phyloP scores from a whole-genome alignment of 1,140 invertebrate genomes.

The Arctopsyche grandis region DNA sequence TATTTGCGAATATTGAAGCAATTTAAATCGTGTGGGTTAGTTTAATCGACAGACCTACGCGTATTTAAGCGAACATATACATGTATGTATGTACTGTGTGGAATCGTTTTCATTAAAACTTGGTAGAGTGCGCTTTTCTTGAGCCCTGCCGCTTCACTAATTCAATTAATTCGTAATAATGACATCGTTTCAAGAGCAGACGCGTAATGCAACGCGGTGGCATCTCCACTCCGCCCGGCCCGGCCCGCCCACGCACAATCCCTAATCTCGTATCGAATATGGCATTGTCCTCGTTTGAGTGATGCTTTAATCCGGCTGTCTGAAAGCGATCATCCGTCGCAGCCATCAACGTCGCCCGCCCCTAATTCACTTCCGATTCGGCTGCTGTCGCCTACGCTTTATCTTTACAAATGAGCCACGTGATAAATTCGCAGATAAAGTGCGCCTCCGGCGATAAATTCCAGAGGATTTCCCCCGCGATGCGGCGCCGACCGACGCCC shows the following conservation, averaged over 20 bases:
- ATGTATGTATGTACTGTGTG: too few relatives aligned
- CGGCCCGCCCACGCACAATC: background rate
- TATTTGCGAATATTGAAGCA: too few relatives aligned
- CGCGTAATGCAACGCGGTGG: too few relatives aligned
- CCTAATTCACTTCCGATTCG: constrained; percentile 48
- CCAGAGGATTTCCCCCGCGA: constrained; percentile 20
- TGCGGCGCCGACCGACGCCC: constrained; percentile 22
- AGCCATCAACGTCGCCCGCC: background rate
- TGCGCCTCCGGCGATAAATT: constrained; percentile 45
- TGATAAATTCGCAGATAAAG: constrained; percentile 52
- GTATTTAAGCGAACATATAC: too few relatives aligned
- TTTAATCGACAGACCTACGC: too few relatives aligned
- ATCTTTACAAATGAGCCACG: constrained; percentile 52
- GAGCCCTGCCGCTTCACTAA: background rate
- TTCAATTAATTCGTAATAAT: background rate
- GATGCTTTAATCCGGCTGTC: constrained; percentile 11
- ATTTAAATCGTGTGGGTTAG: too few relatives aligned
- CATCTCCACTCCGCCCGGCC: too few relatives aligned
- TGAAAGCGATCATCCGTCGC: background rate
- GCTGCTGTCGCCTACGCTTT: constrained; percentile 36
- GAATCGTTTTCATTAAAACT: background rate
- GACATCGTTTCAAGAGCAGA: background rate
- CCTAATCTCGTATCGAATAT: constrained; percentile 6
- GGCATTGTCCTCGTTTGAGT: constrained; percentile 17
- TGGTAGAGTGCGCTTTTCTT: background rate